Conservation (phyloP, 2,888 invertebrate species). For the Pseudococcus viburni region DNA sequence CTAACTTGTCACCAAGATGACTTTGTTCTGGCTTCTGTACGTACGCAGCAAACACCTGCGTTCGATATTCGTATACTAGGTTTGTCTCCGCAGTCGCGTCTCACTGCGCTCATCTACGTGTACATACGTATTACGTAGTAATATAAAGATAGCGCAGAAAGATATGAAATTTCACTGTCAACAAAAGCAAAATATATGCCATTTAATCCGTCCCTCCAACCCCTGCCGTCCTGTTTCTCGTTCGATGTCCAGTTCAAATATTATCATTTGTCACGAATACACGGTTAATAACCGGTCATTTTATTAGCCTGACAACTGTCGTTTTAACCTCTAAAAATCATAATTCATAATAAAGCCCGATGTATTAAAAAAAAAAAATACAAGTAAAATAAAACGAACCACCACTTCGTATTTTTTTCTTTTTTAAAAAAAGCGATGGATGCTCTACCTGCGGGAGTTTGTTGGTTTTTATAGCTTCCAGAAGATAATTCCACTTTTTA, state of each 20-base stretch:
- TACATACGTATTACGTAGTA: not conserved
- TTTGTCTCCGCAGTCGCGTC: no score
- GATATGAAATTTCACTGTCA: conserved; percentile 60
- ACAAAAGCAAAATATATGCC: conserved; percentile 51
- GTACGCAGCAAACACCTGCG: not conserved
- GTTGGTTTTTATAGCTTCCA: conserved; percentile 64
- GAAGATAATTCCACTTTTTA: conserved; percentile 64
- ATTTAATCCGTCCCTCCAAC: not conserved
- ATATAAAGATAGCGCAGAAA: conserved; percentile 47
- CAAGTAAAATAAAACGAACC: not conserved
- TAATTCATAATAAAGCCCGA: conserved; percentile 63
- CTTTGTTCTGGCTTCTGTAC: conserved; percentile 32
- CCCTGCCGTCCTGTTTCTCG: not conserved
- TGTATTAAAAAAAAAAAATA: conserved; percentile 28
- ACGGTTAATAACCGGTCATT: conserved; percentile 63
- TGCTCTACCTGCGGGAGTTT: conserved; percentile 63
- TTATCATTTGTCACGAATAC: conserved; percentile 64
- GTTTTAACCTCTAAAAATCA: conserved; percentile 61
- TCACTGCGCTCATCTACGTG: not conserved
- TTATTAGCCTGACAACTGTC: conserved; percentile 62
- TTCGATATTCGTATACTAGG: not conserved
- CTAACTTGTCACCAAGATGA: conserved; percentile 41
- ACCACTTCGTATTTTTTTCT: not conserved
- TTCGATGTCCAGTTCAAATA: conserved; percentile 62
- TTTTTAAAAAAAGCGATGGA: not conserved